phyloP scores from a whole-genome alignment of 2,888 invertebrate genomes.

The Drosophila picticornis region DNA sequence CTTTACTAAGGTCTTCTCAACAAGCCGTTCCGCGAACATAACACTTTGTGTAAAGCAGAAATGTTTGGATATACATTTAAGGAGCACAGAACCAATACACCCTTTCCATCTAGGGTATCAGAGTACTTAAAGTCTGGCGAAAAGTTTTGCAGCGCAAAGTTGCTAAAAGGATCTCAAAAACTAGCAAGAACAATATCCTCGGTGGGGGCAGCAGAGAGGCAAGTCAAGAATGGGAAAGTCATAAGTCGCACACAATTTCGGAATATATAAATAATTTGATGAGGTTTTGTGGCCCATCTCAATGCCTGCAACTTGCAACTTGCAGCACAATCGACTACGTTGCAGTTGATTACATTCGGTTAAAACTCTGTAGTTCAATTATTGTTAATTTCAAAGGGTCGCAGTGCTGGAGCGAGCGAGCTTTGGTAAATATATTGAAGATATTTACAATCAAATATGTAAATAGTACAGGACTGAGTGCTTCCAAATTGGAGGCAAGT shows the following conservation, averaged over 20 bases:
- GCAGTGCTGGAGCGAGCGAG: background rate
- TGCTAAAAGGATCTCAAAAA: slow-evolving; percentile 18
- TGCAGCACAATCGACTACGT: background rate
- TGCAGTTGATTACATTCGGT: background rate
- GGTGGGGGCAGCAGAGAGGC: background rate
- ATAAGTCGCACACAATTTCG: slow-evolving; percentile 32
- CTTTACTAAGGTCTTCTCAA: background rate
- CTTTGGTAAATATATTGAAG: background rate
- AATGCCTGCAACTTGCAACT: background rate
- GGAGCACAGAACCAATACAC: background rate
- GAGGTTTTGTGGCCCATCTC: slow-evolving; percentile 13
- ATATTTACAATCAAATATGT: background rate
- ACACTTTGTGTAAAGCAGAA: background rate
- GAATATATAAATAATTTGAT: slow-evolving; percentile 35
- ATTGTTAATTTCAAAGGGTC: background rate
- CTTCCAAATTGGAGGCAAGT: background rate
- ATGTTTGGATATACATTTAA: background rate
- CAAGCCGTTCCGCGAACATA: background rate
- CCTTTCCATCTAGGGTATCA: background rate
- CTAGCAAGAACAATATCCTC: slow-evolving; percentile 2
- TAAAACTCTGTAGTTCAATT: background rate
- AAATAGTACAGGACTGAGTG: background rate
- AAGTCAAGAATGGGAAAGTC: background rate
- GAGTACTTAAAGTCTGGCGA: background rate
- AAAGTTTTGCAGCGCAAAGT: slow-evolving; percentile 36